Conservation (phyloP, 2,113 vertebrate species). For the Rhinolophus sinicus region DNA sequence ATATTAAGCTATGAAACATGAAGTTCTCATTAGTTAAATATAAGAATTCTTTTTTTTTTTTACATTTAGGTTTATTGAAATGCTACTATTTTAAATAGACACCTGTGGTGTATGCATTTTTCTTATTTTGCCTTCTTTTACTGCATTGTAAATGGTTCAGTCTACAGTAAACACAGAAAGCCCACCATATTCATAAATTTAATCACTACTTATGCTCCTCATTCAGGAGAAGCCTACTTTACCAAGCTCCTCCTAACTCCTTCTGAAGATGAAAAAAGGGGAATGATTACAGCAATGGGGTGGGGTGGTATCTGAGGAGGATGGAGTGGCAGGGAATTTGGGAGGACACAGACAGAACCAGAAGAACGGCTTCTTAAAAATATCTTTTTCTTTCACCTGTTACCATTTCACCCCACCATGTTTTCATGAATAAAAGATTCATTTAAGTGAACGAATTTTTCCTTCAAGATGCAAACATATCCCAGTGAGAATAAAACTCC, state of each 20-base stretch:
- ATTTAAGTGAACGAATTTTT: slow-evolving; percentile 54
- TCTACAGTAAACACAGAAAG: background rate
- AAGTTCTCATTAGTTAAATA: slow-evolving; percentile 13
- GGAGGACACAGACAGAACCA: background rate
- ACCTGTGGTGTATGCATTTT: background rate
- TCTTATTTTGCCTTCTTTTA: background rate
- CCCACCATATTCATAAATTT: background rate
- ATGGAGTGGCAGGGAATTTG: background rate
- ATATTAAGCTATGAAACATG: slow-evolving; percentile 20
- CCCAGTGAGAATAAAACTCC: slow-evolving; percentile 5
- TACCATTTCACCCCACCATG: background rate
- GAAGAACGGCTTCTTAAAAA: background rate
- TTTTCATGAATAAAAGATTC: slow-evolving; percentile 55
- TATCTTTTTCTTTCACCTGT: background rate
- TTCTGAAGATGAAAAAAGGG: background rate
- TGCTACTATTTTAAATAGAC: background rate
- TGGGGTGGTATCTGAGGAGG: background rate
- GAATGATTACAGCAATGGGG: too few relatives aligned
- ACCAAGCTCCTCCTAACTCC: background rate
- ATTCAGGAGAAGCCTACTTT: background rate
- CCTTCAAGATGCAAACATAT: slow-evolving; percentile 48
- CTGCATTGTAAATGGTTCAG: background rate
- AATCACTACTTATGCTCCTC: background rate
- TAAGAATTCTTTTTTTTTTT: background rate
- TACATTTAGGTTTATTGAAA: background rate